Evolutionary conservation across 1,140 invertebrate species (phyloP), one percentile per base, ranked within the genome.

Genomic region (Polypedilum vanderplanki): DNA sequence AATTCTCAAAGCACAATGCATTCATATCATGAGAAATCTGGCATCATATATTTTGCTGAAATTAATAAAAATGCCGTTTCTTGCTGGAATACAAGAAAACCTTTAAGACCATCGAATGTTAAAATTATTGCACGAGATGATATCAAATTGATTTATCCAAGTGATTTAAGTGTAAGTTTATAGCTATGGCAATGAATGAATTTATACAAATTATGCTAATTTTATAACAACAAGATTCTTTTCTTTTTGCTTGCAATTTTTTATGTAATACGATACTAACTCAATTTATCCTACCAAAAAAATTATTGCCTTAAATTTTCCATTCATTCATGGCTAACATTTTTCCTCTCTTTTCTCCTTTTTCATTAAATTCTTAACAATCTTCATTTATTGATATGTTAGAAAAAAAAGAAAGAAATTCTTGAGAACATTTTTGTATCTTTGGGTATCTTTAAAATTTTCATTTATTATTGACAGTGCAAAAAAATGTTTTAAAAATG

Each of bases 21-120:
- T 77, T 84, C 80, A 17, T 84, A 85, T 33, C 89, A 91, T 78
- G 78, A 80, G 4, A 77, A 81, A 10, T 86, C 85, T 2, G 84
- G 85, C 0, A 86, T 90, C 41, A 79, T 90, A 8, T 91, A 91
- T 81, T 89, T 88, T 75, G 86, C 87, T 0, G 88, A 90, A 77
- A 82, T 91, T n/a, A 88, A 87, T 7, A 84, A 81, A 64, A 88
- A 90, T 78, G 88, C 87, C 0, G 82, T 91, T 0, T 87, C 88
- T 1, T 92, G 90, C 77, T 92, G 90, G 90, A 89, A 91, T 76
- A 87, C 85, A 0, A 83, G 80, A 0, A 81, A 78, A 40, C 79
- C 85, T 1, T 82, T 91, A 9, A 83, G 80, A 10, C 80, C 85
- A 1, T 80, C 85, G 10, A 88, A 87, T 79, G 81, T 91, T 24